A percentile compares a stretch with the other conserved stretches of the same genome.
These are phyloP conservation scores for Trichogramma dendrolimi DNA, from an alignment of 2,888 invertebrate genomes.

Conservation along the genomic window DNA sequence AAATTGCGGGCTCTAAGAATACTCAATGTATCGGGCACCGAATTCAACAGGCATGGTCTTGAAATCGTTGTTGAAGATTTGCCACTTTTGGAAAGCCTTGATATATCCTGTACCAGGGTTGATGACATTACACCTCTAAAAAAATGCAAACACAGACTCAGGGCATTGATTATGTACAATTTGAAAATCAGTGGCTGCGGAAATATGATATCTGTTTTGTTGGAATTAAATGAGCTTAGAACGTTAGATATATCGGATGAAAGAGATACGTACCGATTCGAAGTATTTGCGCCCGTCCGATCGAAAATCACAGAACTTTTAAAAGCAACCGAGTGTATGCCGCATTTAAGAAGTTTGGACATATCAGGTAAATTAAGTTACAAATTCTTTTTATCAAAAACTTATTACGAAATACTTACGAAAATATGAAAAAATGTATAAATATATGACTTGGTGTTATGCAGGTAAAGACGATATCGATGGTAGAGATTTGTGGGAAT, in stretches of 20 bases:
- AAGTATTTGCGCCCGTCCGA: slow-evolving; percentile 50
- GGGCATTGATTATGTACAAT: slow-evolving; percentile 60
- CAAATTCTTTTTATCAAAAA: neutral
- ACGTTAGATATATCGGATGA: slow-evolving; percentile 60
- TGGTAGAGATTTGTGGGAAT: slow-evolving; percentile 51
- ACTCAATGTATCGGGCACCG: slow-evolving; percentile 66
- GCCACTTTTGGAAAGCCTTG: slow-evolving; percentile 60
- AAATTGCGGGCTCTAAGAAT: slow-evolving; percentile 59
- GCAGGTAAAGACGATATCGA: slow-evolving; percentile 56
- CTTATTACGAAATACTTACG: neutral
- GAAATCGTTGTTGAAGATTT: slow-evolving; percentile 65
- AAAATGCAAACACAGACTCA: slow-evolving; percentile 58
- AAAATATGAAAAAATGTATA: neutral
- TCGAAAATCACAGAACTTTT: slow-evolving; percentile 54
- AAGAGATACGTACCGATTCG: slow-evolving; percentile 52
- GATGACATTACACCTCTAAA: slow-evolving; percentile 60
- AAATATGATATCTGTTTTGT: slow-evolving; percentile 53
- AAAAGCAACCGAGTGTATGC: slow-evolving; percentile 53
- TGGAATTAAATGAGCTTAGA: slow-evolving; percentile 55
- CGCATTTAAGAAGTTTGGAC: slow-evolving; percentile 60
- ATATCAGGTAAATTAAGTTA: slow-evolving; percentile 55
- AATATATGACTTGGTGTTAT: neutral
- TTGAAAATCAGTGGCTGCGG: slow-evolving; percentile 54
- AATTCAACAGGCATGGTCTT: slow-evolving; percentile 63
- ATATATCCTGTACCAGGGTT: slow-evolving; percentile 64